A percentile compares a stretch with the other conserved stretches of the same genome.
These are phyloP conservation scores for Sylvia atricapilla DNA, from an alignment of 2,113 vertebrate genomes.

Conservation along the genomic window DNA sequence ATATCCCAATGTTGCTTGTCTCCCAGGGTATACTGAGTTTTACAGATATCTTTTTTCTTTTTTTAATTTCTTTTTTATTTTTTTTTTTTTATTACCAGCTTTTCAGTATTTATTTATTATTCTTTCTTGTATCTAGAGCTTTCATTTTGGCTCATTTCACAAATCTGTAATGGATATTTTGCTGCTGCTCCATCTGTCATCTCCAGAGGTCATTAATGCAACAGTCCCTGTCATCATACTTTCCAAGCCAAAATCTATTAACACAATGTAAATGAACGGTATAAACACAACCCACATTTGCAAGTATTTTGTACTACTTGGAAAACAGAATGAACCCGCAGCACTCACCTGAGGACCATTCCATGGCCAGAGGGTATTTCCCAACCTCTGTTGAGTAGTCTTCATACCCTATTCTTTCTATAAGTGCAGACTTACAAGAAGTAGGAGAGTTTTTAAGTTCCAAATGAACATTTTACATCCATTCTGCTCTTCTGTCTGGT, in stretches of 20 bases:
- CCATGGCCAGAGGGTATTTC: background rate
- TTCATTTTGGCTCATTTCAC: background rate
- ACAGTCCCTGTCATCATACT: background rate
- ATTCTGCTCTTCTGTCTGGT: background rate
- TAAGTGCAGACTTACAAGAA: background rate
- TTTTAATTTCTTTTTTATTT: background rate
- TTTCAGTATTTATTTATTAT: background rate
- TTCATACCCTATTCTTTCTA: background rate
- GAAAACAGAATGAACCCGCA: background rate
- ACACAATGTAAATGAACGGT: fast-evolving
- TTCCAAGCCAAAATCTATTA: background rate
- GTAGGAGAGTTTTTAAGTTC: background rate
- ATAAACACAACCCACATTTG: background rate
- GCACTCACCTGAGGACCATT: fast-evolving
- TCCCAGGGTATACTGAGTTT: background rate
- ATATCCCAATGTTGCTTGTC: background rate
- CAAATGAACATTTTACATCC: background rate
- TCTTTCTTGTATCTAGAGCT: background rate
- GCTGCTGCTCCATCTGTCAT: background rate
- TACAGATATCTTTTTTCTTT: background rate
- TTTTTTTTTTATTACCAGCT: background rate
- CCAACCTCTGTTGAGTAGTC: background rate
- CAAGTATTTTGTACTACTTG: background rate
- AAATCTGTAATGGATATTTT: background rate
- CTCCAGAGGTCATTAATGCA: background rate